Percentiles rank a stretch among this genome's conserved stretches.
Conservation (phyloP, 2,888 invertebrate species). For the Pyrrhia umbra region DNA sequence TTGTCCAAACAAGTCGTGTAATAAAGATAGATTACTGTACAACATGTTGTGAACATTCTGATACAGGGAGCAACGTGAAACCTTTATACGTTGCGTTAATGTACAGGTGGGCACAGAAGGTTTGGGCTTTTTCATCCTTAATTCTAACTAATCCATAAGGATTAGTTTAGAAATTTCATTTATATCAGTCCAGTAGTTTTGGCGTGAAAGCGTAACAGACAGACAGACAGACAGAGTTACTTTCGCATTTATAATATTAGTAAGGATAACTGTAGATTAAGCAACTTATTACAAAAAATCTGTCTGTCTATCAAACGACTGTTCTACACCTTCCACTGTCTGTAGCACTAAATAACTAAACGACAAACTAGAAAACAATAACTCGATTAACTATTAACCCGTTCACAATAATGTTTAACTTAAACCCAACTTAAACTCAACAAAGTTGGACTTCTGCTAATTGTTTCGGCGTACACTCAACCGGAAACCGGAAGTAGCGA, state of each 20-base stretch:
- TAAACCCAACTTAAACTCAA: conserved; percentile 15
- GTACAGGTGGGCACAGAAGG: conserved; percentile 35
- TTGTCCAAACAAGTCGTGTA: conserved; percentile 47
- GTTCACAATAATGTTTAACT: conserved; percentile 30
- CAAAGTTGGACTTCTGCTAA: conserved; percentile 54
- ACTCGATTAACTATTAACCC: conserved; percentile 6
- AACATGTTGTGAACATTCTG: conserved; percentile 52
- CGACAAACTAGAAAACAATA: conserved; percentile 8
- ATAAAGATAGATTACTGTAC: conserved; percentile 57
- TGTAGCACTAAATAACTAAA: background rate
- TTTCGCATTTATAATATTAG: too few relatives aligned
- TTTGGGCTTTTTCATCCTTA: background rate
- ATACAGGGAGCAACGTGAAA: conserved; percentile 49
- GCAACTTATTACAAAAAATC: too few relatives aligned
- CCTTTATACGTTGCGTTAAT: conserved; percentile 23
- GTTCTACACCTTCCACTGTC: background rate
- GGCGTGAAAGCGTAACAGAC: too few relatives aligned
- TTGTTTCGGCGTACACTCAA: conserved; percentile 43
- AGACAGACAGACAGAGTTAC: too few relatives aligned
- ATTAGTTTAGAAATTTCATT: too few relatives aligned
- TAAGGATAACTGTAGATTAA: too few relatives aligned
- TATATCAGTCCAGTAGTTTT: too few relatives aligned
- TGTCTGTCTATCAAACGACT: too few relatives aligned
- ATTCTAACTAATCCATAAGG: background rate
- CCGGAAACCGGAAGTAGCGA: conserved; percentile 65